phyloP scores from a whole-genome alignment of 2,888 invertebrate species.

The Merodon equestris region DNA sequence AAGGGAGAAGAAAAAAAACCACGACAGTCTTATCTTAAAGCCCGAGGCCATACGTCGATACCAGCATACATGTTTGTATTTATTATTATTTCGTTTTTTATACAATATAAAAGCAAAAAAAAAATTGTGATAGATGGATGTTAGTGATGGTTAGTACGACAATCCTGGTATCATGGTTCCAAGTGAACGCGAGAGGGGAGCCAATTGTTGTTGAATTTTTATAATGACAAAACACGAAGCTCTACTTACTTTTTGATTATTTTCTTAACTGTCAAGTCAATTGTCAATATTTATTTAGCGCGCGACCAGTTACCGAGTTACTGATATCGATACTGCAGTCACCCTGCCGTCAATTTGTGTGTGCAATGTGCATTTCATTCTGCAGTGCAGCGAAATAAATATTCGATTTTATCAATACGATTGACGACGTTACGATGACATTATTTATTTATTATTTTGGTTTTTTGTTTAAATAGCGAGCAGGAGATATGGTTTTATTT shows the following conservation, averaged over 20 bases:
- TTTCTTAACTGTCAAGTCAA: slow-evolving; percentile 53
- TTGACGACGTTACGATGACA: slow-evolving; percentile 29
- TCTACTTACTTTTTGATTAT: slow-evolving; percentile 56
- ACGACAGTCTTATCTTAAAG: slow-evolving; percentile 38
- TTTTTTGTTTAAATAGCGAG: slow-evolving; percentile 51
- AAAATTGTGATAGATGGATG: neutral
- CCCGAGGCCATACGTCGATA: slow-evolving; percentile 6
- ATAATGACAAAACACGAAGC: slow-evolving; percentile 45
- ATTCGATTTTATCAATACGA: slow-evolving; percentile 52
- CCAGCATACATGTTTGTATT: slow-evolving; percentile 10
- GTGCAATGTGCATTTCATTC: slow-evolving; percentile 57
- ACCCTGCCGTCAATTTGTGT: no score
- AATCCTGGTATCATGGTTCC: neutral
- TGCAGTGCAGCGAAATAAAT: slow-evolving; percentile 53
- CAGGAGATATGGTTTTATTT: slow-evolving; percentile 53
- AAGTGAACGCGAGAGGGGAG: slow-evolving; percentile 7
- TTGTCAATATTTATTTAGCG: slow-evolving; percentile 59
- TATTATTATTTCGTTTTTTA: slow-evolving; percentile 32
- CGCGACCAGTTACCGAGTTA: slow-evolving; percentile 5
- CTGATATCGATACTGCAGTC: slow-evolving; percentile 2
- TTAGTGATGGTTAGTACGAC: slow-evolving; percentile 11
- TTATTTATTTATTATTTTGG: slow-evolving; percentile 54
- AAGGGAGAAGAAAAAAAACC: neutral
- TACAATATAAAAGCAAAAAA: neutral
- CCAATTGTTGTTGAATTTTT: slow-evolving; percentile 46